These are phyloP conservation scores for Allygus modestus DNA, from an alignment of 2,888 invertebrate species.

Conservation along the genomic window DNA sequence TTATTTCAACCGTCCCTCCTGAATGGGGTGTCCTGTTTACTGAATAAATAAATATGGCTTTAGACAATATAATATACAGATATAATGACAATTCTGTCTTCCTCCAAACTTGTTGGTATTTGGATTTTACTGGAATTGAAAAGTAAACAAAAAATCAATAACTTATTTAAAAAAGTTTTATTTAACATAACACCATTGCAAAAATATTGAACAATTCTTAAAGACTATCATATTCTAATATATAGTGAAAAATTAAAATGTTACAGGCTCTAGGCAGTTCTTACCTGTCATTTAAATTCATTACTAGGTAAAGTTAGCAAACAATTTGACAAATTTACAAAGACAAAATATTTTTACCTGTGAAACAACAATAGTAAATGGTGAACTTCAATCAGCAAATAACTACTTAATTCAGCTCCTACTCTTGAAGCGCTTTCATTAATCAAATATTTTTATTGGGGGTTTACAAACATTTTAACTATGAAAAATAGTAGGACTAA, in stretches of 20 bases:
- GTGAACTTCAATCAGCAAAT: background rate
- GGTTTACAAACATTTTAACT: too few relatives aligned
- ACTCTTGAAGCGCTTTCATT: background rate
- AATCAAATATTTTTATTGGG: background rate
- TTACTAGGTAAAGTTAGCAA: background rate
- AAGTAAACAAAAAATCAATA: background rate
- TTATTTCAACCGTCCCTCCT: too few relatives aligned
- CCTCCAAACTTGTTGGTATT: too few relatives aligned
- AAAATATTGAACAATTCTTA: constrained; percentile 45
- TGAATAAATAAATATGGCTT: too few relatives aligned
- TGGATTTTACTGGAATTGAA: too few relatives aligned
- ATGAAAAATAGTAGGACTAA: too few relatives aligned
- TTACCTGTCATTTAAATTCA: background rate
- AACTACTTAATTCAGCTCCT: background rate
- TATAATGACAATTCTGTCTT: too few relatives aligned
- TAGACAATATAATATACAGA: too few relatives aligned
- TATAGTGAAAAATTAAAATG: background rate
- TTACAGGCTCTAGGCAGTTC: constrained; percentile 12
- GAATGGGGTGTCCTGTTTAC: too few relatives aligned
- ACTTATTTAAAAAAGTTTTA: constrained; percentile 24
- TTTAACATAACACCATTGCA: constrained; percentile 43
- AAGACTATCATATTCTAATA: constrained; percentile 17
- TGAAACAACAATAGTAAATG: background rate
- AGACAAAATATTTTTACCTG: background rate
- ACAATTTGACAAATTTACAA: background rate